Conservation (phyloP, 2,888 invertebrate genomes). For the Heliconius erato region DNA sequence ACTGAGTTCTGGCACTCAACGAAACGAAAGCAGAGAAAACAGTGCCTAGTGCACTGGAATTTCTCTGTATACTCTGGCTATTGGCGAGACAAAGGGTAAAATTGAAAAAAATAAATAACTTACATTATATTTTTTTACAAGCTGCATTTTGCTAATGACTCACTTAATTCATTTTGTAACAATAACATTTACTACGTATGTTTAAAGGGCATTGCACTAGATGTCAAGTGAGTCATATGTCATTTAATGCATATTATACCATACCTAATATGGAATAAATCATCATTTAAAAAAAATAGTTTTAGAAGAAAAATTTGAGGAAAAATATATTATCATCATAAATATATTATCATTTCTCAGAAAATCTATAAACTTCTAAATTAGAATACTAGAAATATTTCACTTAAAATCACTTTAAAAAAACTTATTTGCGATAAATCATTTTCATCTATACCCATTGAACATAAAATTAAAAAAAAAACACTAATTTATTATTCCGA, state of each 20-base stretch:
- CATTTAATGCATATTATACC: not conserved
- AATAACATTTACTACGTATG: constrained; percentile 29
- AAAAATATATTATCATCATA: not conserved
- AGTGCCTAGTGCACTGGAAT: not conserved
- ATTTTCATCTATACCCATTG: constrained; percentile 15
- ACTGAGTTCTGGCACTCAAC: not conserved
- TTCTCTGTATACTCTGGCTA: not conserved
- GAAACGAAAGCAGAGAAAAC: not conserved
- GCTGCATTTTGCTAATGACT: constrained; percentile 40
- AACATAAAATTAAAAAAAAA: constrained; percentile 26
- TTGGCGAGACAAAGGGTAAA: too few relatives aligned
- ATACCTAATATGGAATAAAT: too few relatives aligned
- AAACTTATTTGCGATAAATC: not conserved
- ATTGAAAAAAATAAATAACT: too few relatives aligned
- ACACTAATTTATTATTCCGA: constrained; percentile 30
- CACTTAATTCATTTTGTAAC: constrained; percentile 23
- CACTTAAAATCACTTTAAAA: not conserved
- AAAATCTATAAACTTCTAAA: not conserved
- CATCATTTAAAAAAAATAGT: too few relatives aligned
- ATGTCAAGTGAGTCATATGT: constrained; percentile 30
- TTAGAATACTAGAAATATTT: not conserved
- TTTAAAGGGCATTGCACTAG: constrained; percentile 22
- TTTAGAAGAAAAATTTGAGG: too few relatives aligned
- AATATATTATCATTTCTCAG: not conserved
- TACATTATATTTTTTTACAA: constrained; percentile 53